These are phyloP conservation scores for Molorchus minor DNA, from an alignment of 2,888 invertebrate species.

Conservation along the genomic window DNA sequence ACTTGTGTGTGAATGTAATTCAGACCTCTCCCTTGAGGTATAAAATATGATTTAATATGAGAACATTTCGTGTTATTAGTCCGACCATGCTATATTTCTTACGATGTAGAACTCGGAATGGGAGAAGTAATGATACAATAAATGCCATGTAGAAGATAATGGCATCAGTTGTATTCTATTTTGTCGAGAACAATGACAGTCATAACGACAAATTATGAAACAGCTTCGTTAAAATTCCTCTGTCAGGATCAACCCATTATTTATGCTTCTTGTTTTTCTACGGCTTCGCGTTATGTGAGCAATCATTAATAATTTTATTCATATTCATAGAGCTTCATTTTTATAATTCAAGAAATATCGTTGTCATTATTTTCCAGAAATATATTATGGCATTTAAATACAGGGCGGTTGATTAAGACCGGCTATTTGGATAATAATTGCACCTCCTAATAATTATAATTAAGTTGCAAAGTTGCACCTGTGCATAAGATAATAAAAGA, in stretches of 20 bases:
- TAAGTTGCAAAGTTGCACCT: too few relatives aligned
- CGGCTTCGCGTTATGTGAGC: slow-evolving; percentile 40
- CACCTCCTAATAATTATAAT: too few relatives aligned
- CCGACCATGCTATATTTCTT: slow-evolving; percentile 28
- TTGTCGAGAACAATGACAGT: slow-evolving; percentile 55
- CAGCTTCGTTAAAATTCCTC: slow-evolving; percentile 59
- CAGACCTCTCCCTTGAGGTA: neutral
- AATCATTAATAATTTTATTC: slow-evolving; percentile 51
- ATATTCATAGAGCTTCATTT: too few relatives aligned
- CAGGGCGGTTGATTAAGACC: too few relatives aligned
- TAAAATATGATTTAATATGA: slow-evolving; percentile 20
- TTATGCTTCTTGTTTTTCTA: slow-evolving; percentile 52
- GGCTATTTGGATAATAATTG: too few relatives aligned
- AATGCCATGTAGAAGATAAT: slow-evolving; percentile 48
- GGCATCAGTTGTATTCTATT: slow-evolving; percentile 49
- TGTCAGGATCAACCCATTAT: slow-evolving; percentile 55
- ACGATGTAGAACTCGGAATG: slow-evolving; percentile 26
- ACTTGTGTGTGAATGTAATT: neutral
- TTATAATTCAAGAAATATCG: too few relatives aligned
- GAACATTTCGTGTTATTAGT: slow-evolving; percentile 25
- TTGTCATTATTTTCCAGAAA: too few relatives aligned
- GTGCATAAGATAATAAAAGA: too few relatives aligned
- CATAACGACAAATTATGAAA: slow-evolving; percentile 59
- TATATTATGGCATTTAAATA: too few relatives aligned
- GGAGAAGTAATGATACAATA: slow-evolving; percentile 48